A percentile compares a stretch with the other conserved stretches of the same genome.
phyloP scores from a whole-genome alignment of 2,113 vertebrate species.

The Megatriorchis doriae region DNA sequence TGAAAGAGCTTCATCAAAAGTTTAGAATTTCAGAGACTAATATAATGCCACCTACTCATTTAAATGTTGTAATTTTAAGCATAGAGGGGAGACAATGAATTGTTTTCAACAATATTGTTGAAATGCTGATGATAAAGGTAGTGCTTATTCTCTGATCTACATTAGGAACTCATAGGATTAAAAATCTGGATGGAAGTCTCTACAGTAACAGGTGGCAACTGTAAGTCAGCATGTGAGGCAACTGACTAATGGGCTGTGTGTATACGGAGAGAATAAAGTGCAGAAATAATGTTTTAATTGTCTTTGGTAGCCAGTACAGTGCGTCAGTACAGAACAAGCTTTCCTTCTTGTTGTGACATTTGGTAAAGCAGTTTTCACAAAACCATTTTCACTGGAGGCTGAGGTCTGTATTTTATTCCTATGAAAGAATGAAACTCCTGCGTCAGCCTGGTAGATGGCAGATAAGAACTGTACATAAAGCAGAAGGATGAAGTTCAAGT shows the following conservation, averaged over 20 bases:
- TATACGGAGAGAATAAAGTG: neutral
- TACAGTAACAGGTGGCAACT: neutral
- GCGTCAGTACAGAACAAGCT: neutral
- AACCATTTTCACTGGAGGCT: neutral
- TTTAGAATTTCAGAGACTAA: neutral
- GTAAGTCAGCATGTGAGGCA: neutral
- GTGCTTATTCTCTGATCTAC: neutral
- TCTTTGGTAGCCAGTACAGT: neutral
- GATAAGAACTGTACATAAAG: neutral
- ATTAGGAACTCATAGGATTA: neutral
- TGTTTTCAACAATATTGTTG: neutral
- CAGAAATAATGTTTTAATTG: neutral
- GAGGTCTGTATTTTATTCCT: neutral
- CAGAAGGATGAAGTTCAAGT: neutral
- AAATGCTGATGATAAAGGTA: neutral
- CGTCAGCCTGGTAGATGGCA: neutral
- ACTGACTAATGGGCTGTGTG: neutral
- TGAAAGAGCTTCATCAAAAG: neutral
- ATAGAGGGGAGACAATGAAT: neutral
- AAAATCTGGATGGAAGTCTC: neutral
- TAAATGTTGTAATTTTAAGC: neutral
- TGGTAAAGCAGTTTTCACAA: neutral
- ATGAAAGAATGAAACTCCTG: neutral
- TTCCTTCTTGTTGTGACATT: neutral
- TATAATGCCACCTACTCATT: neutral